Evolutionary conservation across 2,113 vertebrate species (phyloP).

Genomic region (Catagonus wagneri): DNA sequence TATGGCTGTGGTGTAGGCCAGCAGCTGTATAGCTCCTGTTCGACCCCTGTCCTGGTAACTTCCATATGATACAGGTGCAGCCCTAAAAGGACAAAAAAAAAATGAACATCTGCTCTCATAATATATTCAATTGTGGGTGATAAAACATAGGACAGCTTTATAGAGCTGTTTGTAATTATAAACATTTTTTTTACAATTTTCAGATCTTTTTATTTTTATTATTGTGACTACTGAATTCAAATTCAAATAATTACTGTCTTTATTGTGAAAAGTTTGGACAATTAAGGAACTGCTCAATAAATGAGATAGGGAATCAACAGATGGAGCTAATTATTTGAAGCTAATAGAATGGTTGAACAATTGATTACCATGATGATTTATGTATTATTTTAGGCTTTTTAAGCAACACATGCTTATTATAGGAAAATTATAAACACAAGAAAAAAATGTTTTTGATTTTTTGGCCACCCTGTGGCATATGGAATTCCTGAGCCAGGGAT

Average conservation of each 20-base stretch:
- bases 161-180: background rate
- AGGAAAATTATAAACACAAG: conserved; percentile 37
- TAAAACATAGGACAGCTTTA: background rate
- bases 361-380: background rate
- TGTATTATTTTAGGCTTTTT: background rate
- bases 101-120: background rate
- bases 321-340: conserved; percentile 7
- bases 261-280: conserved; percentile 27
- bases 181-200: background rate
- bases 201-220: background rate
- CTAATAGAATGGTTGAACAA: background rate
- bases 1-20: too few species aligned
- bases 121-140: background rate
- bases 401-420: background rate
- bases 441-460: background rate
- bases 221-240: background rate
- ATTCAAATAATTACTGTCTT: background rate
- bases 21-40: too few species aligned
- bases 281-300: background rate
- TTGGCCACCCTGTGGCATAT: too few species aligned
- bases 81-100: background rate
- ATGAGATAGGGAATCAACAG: background rate
- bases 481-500: too few species aligned
- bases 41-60: too few species aligned
- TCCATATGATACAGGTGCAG: too few species aligned